Evolutionary conservation across 1,140 invertebrate genomes (phyloP).

Genomic region (Drosophila kikkawai): DNA sequence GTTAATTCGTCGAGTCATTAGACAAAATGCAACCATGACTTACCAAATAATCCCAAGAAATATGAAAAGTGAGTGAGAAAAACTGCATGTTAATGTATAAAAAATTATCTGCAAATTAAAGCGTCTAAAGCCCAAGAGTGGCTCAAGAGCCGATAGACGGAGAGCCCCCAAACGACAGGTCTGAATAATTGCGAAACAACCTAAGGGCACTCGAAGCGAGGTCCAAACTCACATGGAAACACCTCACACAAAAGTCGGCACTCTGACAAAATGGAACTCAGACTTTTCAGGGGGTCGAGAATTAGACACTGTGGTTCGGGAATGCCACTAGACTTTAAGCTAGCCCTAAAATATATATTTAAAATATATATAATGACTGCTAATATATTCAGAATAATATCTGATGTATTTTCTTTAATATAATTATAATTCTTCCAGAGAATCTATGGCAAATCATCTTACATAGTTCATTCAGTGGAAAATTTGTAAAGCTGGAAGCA

Average conservation of each 20-base stretch:
- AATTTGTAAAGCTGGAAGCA: not conserved
- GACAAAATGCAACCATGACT: conserved; percentile 77
- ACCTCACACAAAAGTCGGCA: conserved; percentile 31
- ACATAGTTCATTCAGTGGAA: not conserved
- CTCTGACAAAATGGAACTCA: conserved; percentile 22
- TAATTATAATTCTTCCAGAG: not conserved
- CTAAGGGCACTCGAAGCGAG: conserved; percentile 72
- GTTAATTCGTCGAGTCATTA: conserved; percentile 74
- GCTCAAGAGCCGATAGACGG: conserved; percentile 36
- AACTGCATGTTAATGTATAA: conserved; percentile 77
- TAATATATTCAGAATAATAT: not conserved
- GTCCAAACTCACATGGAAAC: conserved; percentile 44
- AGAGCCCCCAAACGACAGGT: conserved; percentile 32
- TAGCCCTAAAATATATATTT: not conserved
- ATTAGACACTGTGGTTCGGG: conserved; percentile 6
- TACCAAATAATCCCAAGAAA: conserved; percentile 65
- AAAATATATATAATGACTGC: not conserved
- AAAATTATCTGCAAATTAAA: conserved; percentile 80
- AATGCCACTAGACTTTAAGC: not conserved
- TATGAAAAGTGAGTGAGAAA: conserved; percentile 65
- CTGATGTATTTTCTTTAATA: not conserved
- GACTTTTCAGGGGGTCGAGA: conserved; percentile 27
- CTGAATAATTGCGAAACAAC: conserved; percentile 66
- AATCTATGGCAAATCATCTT: not conserved
- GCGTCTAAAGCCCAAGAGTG: conserved; percentile 60